Base-by-base conservation (phyloP, 2,797 vertebrate genomes). In the Enteromius mattozi region DNA sequence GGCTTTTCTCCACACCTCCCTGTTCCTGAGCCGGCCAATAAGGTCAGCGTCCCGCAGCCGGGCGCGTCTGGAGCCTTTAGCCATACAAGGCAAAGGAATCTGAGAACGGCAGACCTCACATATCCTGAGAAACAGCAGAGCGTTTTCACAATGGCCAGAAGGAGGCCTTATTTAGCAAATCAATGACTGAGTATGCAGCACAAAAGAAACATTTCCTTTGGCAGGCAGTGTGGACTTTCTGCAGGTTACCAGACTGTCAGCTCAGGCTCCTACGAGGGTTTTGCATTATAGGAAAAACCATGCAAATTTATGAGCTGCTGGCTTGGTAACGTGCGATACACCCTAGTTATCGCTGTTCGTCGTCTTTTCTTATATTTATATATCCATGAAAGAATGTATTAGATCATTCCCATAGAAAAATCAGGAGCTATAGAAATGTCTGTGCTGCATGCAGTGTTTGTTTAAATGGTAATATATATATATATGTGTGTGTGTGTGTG, bases 71-170 rank as follows among this genome's bases (percentile, higher is more conserved):
- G 79, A 85, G 86, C 79, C 75, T 82, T 81, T 89, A 81, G 70
- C 88, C 88, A 86, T 89, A 89, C 88, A 89, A 89, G 88, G 88
- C 77, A 74, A 89, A 89, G 86, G 88, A 89, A 89, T 89, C 85
- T 49, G 80, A 51, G 69, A 76, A 78, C 81, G 40, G 47, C 72
- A 72, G 83, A 86, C 68, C 45, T 84, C 84, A 30, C 86, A 85
- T 79, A 88, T 89, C 88, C 88, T 89, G 88, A 87, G 85, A 85
- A 86, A 86, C 70, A 66, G 37, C 77, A 21, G 59, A 30, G 35
- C 56, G 37, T 86, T 82, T 85, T 72, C 66, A 80, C 72, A 88
- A 83, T 82, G 70, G 33, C 70, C 42, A 61, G 66, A 76, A 27
- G 40, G 30, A 88, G 76, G 71, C 88, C 88, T 88, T 89, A 89